Conservation (phyloP, 2,797 vertebrate genomes). For the Percopsis omiscomaycus region DNA sequence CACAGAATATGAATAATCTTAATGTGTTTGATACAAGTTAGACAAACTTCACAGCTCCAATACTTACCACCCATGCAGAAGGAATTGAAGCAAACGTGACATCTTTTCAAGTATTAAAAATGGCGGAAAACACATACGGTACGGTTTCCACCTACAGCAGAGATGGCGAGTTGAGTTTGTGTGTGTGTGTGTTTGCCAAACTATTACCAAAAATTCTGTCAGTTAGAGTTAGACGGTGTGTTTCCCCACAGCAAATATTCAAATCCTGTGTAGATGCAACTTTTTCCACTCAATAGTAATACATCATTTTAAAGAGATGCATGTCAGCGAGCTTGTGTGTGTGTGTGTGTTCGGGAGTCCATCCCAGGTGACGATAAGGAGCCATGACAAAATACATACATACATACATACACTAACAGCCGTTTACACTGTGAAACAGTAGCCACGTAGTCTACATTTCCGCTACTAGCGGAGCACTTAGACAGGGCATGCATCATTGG, state of each 20-base stretch:
- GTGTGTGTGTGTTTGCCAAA: slow-evolving; percentile 12
- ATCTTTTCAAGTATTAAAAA: slow-evolving; percentile 11
- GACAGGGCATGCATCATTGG: slow-evolving; percentile 64
- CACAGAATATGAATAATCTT: slow-evolving; percentile 53
- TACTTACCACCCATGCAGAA: slow-evolving; percentile 11
- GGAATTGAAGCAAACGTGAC: slow-evolving; percentile 8
- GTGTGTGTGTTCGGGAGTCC: slow-evolving; percentile 24
- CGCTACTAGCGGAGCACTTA: slow-evolving; percentile 46
- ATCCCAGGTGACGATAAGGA: slow-evolving; percentile 70
- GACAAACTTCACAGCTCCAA: slow-evolving; percentile 31
- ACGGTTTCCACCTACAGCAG: not conserved
- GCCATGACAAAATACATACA: slow-evolving; percentile 60
- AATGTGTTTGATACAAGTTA: slow-evolving; percentile 35
- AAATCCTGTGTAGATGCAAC: not conserved
- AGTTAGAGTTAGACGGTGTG: slow-evolving; percentile 11
- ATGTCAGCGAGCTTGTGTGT: slow-evolving; percentile 27
- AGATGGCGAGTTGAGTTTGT: not conserved
- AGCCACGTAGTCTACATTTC: slow-evolving; percentile 64
- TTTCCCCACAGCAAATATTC: no score
- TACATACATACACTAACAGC: slow-evolving; percentile 48
- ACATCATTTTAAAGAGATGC: slow-evolving; percentile 27
- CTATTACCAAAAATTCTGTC: slow-evolving; percentile 14
- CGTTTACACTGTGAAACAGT: slow-evolving; percentile 65
- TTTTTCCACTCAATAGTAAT: slow-evolving; percentile 5
- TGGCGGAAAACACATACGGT: not conserved